These are phyloP conservation scores for Oreochromis mossambicus DNA, from an alignment of 2,797 vertebrate species.

Conservation along the genomic window DNA sequence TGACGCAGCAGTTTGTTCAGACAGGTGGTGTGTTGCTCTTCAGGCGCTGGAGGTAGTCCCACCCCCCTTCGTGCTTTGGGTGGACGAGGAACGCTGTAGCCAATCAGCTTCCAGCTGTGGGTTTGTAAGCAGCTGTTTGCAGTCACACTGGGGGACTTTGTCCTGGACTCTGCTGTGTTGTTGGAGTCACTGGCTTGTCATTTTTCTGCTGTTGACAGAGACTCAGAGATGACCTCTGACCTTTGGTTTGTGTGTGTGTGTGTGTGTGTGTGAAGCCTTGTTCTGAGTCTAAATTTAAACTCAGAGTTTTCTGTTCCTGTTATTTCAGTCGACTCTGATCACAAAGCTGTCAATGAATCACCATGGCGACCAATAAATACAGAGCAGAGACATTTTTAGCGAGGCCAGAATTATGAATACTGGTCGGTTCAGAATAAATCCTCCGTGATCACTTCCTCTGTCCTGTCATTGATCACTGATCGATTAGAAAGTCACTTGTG, in stretches of 20 bases:
- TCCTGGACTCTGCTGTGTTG: background rate
- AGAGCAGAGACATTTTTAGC: background rate
- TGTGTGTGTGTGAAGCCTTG: too few species aligned
- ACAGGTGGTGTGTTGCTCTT: background rate
- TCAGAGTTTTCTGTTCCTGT: background rate
- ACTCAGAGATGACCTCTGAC: background rate
- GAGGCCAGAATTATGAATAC: background rate
- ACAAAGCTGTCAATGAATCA: accelerated
- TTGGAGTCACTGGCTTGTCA: background rate
- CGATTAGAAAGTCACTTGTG: background rate
- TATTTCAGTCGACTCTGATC: background rate
- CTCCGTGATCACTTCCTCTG: background rate
- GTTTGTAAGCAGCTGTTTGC: background rate
- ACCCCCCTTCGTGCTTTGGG: background rate
- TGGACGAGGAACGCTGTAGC: background rate
- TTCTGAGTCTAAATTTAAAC: background rate
- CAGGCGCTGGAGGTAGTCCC: background rate
- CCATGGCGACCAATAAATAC: background rate
- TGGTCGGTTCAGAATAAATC: background rate
- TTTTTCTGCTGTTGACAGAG: background rate
- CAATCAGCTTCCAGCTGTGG: background rate
- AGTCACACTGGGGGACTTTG: background rate
- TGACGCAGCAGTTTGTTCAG: background rate
- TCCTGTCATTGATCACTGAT: background rate
- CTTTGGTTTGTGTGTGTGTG: background rate